Conservation (phyloP, 1,140 invertebrate species). For the Drosophila lini region DNA sequence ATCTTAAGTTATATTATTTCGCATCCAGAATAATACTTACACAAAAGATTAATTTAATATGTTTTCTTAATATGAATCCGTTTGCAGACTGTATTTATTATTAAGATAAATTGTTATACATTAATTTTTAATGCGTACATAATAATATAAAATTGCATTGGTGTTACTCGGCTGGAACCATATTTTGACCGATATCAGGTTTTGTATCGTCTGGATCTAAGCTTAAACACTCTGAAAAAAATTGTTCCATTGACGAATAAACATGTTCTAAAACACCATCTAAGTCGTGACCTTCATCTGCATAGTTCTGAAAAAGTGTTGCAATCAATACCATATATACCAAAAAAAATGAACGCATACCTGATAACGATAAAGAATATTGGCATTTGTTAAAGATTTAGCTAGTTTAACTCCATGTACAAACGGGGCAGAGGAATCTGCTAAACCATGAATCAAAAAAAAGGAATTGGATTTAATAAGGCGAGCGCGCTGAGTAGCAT, state of each 20-base stretch:
- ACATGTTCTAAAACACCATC: constrained; percentile 92
- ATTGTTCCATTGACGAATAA: constrained; percentile 94
- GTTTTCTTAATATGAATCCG: not conserved
- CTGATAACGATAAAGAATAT: constrained; percentile 95
- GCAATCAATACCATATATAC: not conserved
- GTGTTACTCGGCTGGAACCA: constrained; percentile 75
- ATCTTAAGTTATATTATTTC: no score
- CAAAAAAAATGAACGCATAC: constrained; percentile 85
- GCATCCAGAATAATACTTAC: no score
- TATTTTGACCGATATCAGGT: constrained; percentile 78
- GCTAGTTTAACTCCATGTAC: constrained; percentile 95
- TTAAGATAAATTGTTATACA: not conserved
- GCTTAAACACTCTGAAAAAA: constrained; percentile 92
- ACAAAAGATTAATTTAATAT: no score
- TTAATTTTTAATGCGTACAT: constrained; percentile 5
- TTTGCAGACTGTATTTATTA: not conserved
- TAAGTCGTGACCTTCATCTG: constrained; percentile 92
- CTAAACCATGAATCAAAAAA: constrained; percentile 94
- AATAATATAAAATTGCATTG: not conserved
- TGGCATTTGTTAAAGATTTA: constrained; percentile 92
- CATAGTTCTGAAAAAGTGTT: constrained; percentile 88
- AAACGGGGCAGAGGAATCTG: constrained; percentile 95
- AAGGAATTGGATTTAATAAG: constrained; percentile 94
- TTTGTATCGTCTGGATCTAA: constrained; percentile 89
- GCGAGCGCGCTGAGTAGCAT: constrained; percentile 93